Percentiles rank a stretch among this genome's conserved stretches.
phyloP scores from a whole-genome alignment of 2,797 vertebrate species.

The Carcharodon carcharias region DNA sequence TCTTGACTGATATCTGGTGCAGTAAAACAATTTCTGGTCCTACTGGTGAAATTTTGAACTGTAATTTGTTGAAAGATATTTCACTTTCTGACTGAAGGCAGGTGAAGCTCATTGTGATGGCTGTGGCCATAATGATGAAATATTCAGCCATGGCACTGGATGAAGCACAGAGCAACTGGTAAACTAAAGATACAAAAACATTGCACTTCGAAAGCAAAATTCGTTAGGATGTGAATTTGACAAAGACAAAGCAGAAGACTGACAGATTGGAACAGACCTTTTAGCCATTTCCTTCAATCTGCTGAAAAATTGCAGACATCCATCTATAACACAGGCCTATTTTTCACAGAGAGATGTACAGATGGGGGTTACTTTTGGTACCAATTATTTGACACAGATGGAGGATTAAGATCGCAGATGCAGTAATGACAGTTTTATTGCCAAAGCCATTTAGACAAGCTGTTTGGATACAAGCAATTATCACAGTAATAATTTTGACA shows the following conservation, averaged over 20 bases:
- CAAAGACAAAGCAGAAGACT: not conserved
- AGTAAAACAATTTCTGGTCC: not conserved
- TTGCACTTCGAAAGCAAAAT: not conserved
- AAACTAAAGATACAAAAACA: not conserved
- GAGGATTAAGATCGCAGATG: not conserved
- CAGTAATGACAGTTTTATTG: constrained; percentile 13
- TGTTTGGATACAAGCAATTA: not conserved
- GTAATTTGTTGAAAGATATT: not conserved
- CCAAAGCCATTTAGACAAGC: constrained; percentile 7
- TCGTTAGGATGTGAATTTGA: not conserved
- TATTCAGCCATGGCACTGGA: not conserved
- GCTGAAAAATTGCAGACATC: not conserved
- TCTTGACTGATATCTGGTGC: not conserved
- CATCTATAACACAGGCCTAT: not conserved
- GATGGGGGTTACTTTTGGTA: constrained; percentile 9
- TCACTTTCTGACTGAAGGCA: not conserved
- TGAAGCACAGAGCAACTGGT: not conserved
- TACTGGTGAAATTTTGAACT: not conserved
- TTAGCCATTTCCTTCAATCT: constrained; percentile 13
- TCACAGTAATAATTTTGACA: not conserved
- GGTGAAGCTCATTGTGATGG: not conserved
- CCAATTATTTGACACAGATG: constrained; percentile 24
- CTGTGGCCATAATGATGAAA: not conserved
- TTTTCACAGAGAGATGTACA: not conserved
- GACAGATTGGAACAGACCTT: constrained; percentile 8